Base-by-base conservation (phyloP, 2,888 invertebrate genomes). In the Matsumyia berberina region DNA sequence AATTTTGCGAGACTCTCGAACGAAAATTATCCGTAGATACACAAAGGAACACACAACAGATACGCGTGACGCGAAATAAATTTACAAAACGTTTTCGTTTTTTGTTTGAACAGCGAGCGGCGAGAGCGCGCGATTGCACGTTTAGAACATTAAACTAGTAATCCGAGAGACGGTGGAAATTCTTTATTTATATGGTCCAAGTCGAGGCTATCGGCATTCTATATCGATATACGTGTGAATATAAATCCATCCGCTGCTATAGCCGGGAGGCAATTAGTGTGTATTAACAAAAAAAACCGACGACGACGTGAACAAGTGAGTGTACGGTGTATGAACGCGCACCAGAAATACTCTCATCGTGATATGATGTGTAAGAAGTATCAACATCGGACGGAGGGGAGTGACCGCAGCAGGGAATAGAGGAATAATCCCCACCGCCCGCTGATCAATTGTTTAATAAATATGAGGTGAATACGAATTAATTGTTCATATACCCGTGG, bases 131-230 rank as follows among this genome's bases (percentile, higher is more conserved):
- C 72, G 60, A 86, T 87, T 88, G 88, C 86, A 87, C 87, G 88
- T 88, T 89, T 89, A 89, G 89, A 89, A 89, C 89, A 88, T 88
- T 87, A 87, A 89, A 89, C 88, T 88, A 88, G 88, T 89, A 89
- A 89, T 88, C 88, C 86, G 89, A 89, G 88, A 88, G 87, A 87
- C 87, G 88, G 72, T 87, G 83, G 79, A 87, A 80, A 83, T 91
- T 89, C 91, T 91, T 91, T 90, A 91, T 91, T 91, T 91, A 91
- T 91, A 91, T 91, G 88, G 89, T 88, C 88, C 87, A 88, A 88
- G 89, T 88, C 91, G 91, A 91, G 91, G 91, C 90, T 89, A 91
- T 89, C 90, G 89, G 88, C 88, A 86, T 88, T 88, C 87, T 87
- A 73, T 67, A 44, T 79, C 67, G 57, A 70, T 69, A 62, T 58